phyloP scores from a whole-genome alignment of 2,888 invertebrate species.

The Euphydryas editha region DNA sequence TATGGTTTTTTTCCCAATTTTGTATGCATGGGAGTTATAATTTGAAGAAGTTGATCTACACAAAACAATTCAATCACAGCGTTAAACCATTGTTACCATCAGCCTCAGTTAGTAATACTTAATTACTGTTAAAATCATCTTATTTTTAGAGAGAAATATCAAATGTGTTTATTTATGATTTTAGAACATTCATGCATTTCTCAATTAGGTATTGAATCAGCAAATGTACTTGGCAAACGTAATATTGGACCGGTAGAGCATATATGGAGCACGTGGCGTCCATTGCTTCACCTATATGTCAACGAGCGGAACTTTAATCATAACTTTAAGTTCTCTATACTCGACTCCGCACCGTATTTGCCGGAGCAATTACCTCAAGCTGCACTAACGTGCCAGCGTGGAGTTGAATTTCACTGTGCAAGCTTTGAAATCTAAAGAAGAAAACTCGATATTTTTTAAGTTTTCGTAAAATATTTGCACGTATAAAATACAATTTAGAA shows the following conservation, averaged over 20 bases:
- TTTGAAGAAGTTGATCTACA: too few relatives aligned
- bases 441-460: conserved; percentile 8
- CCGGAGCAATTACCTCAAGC: conserved; percentile 37
- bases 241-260: conserved; percentile 33
- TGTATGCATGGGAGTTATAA: too few relatives aligned
- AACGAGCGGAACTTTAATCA: conserved; percentile 36
- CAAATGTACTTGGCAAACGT: conserved; percentile 15
- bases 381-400: conserved; percentile 27
- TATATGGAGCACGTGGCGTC: conserved; percentile 34
- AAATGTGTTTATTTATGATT: not conserved
- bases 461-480: not conserved
- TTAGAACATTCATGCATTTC: not conserved
- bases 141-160: not conserved
- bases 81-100: too few relatives aligned
- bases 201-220: conserved; percentile 15
- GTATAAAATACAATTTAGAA: not conserved
- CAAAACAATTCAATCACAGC: too few relatives aligned
- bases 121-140: not conserved
- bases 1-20: too few relatives aligned
- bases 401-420: conserved; percentile 28
- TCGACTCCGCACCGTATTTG: conserved; percentile 32
- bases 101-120: too few relatives aligned
- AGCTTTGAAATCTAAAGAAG: conserved; percentile 27
- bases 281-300: conserved; percentile 35
- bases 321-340: conserved; percentile 32